These are phyloP conservation scores for Sebastiscus tertius DNA, from an alignment of 2,797 vertebrate genomes.

Conservation along the genomic window DNA sequence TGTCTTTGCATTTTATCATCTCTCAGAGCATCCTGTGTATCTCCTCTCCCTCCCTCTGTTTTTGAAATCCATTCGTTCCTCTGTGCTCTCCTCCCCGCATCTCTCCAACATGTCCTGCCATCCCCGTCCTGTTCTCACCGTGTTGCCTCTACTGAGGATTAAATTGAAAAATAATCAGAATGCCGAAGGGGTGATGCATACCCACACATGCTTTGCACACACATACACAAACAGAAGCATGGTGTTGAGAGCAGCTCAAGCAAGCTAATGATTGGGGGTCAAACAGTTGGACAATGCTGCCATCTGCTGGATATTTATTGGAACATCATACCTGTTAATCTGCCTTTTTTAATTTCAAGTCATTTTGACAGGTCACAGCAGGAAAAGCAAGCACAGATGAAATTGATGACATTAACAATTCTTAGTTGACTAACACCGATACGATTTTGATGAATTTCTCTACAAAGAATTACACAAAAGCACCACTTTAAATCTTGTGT, in stretches of 20 bases:
- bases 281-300: slow-evolving; percentile 28
- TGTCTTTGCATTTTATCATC: neutral
- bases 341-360: neutral
- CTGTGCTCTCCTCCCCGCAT: neutral
- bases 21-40: neutral
- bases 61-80: neutral
- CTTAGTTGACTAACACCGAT: too few relatives aligned
- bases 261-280: too few relatives aligned
- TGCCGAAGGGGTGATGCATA: neutral
- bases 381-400: neutral
- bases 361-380: neutral
- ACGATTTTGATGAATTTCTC: too few relatives aligned
- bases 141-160: slow-evolving; percentile 12
- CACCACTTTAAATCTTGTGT: too few relatives aligned
- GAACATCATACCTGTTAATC: neutral
- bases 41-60: neutral
- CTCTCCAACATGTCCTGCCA: neutral
- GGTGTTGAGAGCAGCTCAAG: neutral
- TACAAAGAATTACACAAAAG: too few relatives aligned
- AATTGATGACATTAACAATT: neutral
- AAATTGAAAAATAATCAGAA: slow-evolving; percentile 22
- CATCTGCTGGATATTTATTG: slow-evolving; percentile 35
- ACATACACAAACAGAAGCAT: neutral
- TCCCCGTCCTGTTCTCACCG: neutral
- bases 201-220: neutral